A percentile compares a stretch with the other conserved stretches of the same genome.
Conservation (phyloP, 2,888 invertebrate species). For the Rhingia rostrata region DNA sequence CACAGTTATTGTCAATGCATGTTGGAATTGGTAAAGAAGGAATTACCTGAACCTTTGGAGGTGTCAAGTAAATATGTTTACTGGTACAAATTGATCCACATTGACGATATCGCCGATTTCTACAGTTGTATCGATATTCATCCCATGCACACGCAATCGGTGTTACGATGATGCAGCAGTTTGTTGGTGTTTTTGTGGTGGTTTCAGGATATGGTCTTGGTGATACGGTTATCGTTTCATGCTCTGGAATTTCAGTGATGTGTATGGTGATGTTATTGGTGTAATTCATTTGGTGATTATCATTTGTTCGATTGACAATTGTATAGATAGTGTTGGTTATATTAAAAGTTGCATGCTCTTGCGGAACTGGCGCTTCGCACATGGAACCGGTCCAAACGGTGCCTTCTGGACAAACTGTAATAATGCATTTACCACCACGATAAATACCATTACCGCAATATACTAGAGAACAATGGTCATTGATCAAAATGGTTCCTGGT, state of each 20-base stretch:
- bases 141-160: conserved; percentile 77
- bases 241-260: conserved; percentile 46
- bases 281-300: conserved; percentile 75
- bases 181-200: neutral
- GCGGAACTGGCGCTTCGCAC: conserved; percentile 75
- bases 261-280: conserved; percentile 76
- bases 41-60: conserved; percentile 43
- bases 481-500: conserved; percentile 75
- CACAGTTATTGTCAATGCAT: conserved; percentile 75
- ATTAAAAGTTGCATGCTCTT: conserved; percentile 57
- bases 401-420: conserved; percentile 76
- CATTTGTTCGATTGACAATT: conserved; percentile 54
- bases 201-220: conserved; percentile 3
- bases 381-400: conserved; percentile 77
- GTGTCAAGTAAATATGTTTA: conserved; percentile 76
- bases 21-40: conserved; percentile 6
- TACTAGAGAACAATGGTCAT: conserved; percentile 76
- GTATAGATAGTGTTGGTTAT: conserved; percentile 68
- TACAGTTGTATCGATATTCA: conserved; percentile 77
- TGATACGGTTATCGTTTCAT: conserved; percentile 50
- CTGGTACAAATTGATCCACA: conserved; percentile 78
- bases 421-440: conserved; percentile 75
- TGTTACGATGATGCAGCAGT: conserved; percentile 78
- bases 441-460: conserved; percentile 76
- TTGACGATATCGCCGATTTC: conserved; percentile 75